These are phyloP conservation scores for Danio rerio DNA, from an alignment of 2,113 vertebrate genomes.

Conservation along the genomic window GRCz12tu NC_133189.1:57997501-57998000, in stretches of 20 bases:
- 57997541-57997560: conserved; percentile 18
- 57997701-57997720: background rate
- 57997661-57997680: conserved; percentile 23
- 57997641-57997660: conserved; percentile 39
- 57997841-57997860: too few relatives aligned
- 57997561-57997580: conserved; percentile 27
- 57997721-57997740: background rate
- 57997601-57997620: conserved; percentile 12
- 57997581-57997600: conserved; percentile 29
- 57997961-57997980: too few relatives aligned
- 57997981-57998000: too few relatives aligned
- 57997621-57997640: conserved; percentile 28
- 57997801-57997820: background rate
- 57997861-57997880: too few relatives aligned
- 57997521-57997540: background rate
- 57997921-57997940: too few relatives aligned
- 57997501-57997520: too few relatives aligned
- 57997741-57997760: too few relatives aligned
- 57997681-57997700: conserved; percentile 27
- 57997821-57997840: too few relatives aligned
- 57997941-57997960: too few relatives aligned
- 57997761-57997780: too few relatives aligned
- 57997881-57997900: too few relatives aligned
- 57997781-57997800: conserved; percentile 27
- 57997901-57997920: too few relatives aligned